Evolutionary conservation across 2,888 invertebrate species (phyloP).

Genomic region (Oxytorus armatus): DNA sequence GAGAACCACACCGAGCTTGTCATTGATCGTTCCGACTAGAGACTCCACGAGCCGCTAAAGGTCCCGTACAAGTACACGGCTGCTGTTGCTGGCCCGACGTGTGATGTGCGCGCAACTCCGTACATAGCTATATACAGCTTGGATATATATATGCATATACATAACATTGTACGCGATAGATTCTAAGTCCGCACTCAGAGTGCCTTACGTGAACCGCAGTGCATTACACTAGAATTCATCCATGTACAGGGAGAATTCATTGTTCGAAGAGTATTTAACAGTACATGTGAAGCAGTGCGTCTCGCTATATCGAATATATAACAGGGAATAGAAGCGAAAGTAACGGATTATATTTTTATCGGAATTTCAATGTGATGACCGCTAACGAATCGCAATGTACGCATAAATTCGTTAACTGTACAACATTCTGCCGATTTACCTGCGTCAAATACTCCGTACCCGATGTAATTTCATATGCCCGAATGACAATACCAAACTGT

Average conservation of each 20-base stretch:
- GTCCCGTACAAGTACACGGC: constrained; percentile 82
- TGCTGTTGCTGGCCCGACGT: constrained; percentile 75
- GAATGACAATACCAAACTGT: too few species aligned
- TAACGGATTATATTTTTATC: too few species aligned
- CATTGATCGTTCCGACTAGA: constrained; percentile 82
- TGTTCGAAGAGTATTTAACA: constrained; percentile 1
- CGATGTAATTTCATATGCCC: too few species aligned
- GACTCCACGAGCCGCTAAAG: constrained; percentile 82
- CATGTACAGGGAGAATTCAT: constrained; percentile 20
- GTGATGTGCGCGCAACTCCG: constrained; percentile 58
- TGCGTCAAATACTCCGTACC: too few species aligned
- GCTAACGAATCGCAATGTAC: too few species aligned
- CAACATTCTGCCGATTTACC: too few species aligned
- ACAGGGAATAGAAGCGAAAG: too few species aligned
- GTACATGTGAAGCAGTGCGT: not conserved
- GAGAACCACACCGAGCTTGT: constrained; percentile 77
- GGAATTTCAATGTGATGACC: too few species aligned
- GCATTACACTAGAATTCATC: constrained; percentile 18
- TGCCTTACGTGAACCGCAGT: constrained; percentile 4
- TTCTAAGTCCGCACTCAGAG: constrained; percentile 22
- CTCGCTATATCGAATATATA: too few species aligned
- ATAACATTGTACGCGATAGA: constrained; percentile 36
- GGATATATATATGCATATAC: constrained; percentile 1
- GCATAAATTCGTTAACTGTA: too few species aligned
- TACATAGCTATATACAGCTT: constrained; percentile 31